These are phyloP conservation scores for Orthosia cruda DNA, from an alignment of 2,888 invertebrate genomes.

Conservation along the genomic window DNA sequence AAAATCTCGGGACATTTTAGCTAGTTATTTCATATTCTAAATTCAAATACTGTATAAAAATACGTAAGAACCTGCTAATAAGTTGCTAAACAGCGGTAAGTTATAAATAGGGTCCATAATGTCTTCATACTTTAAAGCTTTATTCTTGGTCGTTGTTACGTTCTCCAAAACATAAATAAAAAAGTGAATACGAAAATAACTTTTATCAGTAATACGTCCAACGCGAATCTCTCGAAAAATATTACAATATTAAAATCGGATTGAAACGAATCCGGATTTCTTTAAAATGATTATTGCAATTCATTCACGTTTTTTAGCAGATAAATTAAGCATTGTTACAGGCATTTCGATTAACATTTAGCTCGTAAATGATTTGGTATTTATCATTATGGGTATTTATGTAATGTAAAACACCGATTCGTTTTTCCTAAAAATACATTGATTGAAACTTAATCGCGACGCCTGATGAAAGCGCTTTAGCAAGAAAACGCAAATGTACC, in stretches of 20 bases:
- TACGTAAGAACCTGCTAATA: no score
- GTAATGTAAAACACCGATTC: not conserved
- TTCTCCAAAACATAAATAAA: no score
- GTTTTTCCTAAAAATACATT: not conserved
- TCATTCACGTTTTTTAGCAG: not conserved
- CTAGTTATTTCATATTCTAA: no score
- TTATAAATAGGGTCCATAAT: no score
- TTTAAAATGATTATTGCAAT: not conserved
- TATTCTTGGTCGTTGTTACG: no score
- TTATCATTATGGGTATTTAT: not conserved
- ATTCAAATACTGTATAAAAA: no score
- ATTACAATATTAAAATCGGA: not conserved
- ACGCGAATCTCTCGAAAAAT: not conserved
- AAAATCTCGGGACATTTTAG: no score
- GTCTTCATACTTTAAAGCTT: no score
- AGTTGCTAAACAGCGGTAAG: no score
- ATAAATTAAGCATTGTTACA: not conserved
- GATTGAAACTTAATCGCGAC: not conserved
- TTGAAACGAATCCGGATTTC: not conserved
- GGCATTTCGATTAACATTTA: not conserved
- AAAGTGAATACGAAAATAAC: no score
- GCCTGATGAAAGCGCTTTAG: slow-evolving; percentile 33
- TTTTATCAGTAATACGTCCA: not conserved
- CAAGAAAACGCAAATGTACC: slow-evolving; percentile 18
- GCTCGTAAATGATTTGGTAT: not conserved